Evolutionary conservation across 2,113 vertebrate genomes (phyloP), one percentile per base, ranked within the genome.

Genomic region (Argyrosomus japonicus): DNA sequence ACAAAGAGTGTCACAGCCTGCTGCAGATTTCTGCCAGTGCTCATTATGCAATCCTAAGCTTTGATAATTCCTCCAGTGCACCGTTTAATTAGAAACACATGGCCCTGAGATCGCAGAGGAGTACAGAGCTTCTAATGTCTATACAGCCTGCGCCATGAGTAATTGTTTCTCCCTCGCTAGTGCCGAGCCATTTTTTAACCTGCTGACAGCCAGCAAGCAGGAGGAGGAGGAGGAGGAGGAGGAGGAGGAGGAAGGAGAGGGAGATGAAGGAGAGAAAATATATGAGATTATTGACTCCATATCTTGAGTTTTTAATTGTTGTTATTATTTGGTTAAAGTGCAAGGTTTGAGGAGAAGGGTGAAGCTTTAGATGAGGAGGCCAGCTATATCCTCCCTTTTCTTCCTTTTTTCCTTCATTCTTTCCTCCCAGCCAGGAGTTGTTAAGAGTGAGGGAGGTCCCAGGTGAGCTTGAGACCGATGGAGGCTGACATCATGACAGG

Each of bases 401-500:
- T 21, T 64, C 0, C 3, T 65, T 43, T 62, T 57, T 58, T 43
- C 6, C 1, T 69, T 47, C 45, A 36, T 8, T 81, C 45, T 73
- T 21, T 80, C 48, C 65, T 69, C 76, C 68, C 50, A 57, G 86
- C 85, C 69, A 67, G 83, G 64, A 90, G 86, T 86, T 83, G 88
- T 88, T 83, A 61, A 69, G 82, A 79, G 71, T 70, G 78, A 87
- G 81, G 79, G 72, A 77, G 87, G 91, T 93, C 91, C 92, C 90
- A 92, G 92, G 93, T 93, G 92, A 90, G 82, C 84, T 36, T 1
- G 78, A 89, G 92, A 85, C 80, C 91, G 64, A 48, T 75, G 82
- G 85, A 90, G 85, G 88, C 75, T 93, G 93, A 93, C 88, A 91
- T 93, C 86, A 91, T 94, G 93, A 93, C 91, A 92, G 88, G 87